Conservation (phyloP, 2,797 vertebrate genomes). For the Sorex maritimensis region DNA sequence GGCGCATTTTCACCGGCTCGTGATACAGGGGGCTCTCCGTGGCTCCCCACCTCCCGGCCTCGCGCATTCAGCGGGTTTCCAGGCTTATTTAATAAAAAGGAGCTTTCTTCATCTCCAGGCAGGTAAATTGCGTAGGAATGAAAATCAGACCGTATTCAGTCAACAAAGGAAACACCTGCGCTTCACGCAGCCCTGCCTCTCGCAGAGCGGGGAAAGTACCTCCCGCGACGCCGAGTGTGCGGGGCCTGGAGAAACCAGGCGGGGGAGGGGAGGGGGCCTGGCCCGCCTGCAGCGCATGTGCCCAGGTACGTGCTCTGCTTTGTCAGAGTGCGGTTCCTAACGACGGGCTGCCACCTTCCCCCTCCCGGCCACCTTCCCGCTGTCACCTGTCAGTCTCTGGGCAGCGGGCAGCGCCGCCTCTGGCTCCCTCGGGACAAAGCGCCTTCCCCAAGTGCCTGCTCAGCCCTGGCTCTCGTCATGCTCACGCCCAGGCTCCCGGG, state of each 20-base stretch:
- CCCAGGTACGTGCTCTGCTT: no score
- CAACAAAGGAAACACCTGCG: constrained; percentile 85
- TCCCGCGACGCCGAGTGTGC: neutral
- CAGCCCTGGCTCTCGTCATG: neutral
- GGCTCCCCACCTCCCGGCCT: constrained; percentile 80
- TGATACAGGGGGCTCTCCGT: constrained; percentile 85
- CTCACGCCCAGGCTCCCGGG: neutral
- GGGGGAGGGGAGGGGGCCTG: neutral
- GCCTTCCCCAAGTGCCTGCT: neutral
- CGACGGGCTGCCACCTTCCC: neutral
- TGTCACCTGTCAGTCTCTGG: neutral
- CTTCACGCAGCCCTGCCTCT: constrained; percentile 67
- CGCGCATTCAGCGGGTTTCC: constrained; percentile 88
- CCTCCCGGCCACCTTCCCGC: no score
- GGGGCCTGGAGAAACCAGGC: neutral
- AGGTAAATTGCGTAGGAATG: constrained; percentile 86
- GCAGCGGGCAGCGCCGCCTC: neutral
- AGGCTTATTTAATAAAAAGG: constrained; percentile 89
- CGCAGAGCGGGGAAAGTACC: constrained; percentile 68
- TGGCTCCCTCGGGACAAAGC: neutral
- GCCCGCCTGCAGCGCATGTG: neutral
- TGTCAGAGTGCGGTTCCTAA: neutral
- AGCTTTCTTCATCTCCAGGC: constrained; percentile 87
- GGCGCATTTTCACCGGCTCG: constrained; percentile 85
- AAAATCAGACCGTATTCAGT: constrained; percentile 88